These are phyloP conservation scores for Microcebus lehilahytsara DNA, from an alignment of 2,113 vertebrate genomes.

Conservation along the genomic window DNA sequence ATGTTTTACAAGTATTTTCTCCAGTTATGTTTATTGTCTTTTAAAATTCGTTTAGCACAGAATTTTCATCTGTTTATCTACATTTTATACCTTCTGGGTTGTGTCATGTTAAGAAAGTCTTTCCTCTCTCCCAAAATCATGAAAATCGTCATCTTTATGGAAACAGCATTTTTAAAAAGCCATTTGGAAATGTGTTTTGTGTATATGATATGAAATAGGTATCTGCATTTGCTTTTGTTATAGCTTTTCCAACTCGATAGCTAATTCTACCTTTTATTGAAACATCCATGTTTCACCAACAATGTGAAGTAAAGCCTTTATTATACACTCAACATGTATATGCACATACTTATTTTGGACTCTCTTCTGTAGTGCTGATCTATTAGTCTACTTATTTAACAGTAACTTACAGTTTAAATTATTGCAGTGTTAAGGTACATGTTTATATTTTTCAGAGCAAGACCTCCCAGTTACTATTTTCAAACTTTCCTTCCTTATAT, in stretches of 20 bases:
- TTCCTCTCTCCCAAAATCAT: background rate
- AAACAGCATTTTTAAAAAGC: background rate
- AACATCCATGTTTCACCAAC: background rate
- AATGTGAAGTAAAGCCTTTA: conserved; percentile 3
- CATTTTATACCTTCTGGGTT: background rate
- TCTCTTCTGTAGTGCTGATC: background rate
- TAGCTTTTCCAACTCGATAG: background rate
- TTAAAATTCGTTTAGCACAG: background rate
- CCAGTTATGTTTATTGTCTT: background rate
- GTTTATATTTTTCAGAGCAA: background rate
- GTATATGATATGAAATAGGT: background rate
- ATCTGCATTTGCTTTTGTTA: conserved; percentile 17
- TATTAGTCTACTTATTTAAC: background rate
- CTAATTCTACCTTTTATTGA: conserved; percentile 1
- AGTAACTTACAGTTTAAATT: conserved; percentile 18
- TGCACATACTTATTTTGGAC: background rate
- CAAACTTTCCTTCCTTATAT: background rate
- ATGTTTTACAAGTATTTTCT: conserved; percentile 34
- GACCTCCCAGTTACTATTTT: background rate
- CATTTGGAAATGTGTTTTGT: background rate
- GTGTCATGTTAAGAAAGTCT: background rate
- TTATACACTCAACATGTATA: background rate
- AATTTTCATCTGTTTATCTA: background rate
- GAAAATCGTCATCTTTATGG: background rate
- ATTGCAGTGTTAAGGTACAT: background rate